Percentiles rank a stretch among this genome's conserved stretches.
phyloP scores from a whole-genome alignment of 1,140 invertebrate species.

The Zeugodacus cucurbitae region DNA sequence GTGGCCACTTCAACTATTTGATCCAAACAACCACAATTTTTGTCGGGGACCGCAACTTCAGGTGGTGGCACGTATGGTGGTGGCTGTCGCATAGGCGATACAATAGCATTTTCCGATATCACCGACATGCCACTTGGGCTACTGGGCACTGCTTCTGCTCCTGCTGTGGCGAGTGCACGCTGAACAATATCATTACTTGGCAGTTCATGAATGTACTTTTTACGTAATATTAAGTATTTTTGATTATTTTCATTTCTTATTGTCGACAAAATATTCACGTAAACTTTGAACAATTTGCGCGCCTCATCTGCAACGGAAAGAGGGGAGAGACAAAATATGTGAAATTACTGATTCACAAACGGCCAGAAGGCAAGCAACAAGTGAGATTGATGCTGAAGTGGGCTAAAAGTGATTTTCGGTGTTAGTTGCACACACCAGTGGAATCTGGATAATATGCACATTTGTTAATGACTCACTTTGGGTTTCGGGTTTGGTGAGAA shows the following conservation, averaged over 20 bases:
- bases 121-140: conserved; percentile 55
- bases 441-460: not conserved
- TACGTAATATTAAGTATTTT: conserved; percentile 85
- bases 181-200: conserved; percentile 67
- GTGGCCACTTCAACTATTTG: conserved; percentile 49
- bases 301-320: conserved; percentile 78
- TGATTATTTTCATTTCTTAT: conserved; percentile 85
- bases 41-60: conserved; percentile 63
- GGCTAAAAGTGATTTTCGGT: not conserved
- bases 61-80: conserved; percentile 77
- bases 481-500: conserved; percentile 73
- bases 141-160: conserved; percentile 51
- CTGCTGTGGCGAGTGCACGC: conserved; percentile 57
- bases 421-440: not conserved
- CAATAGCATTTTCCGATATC: conserved; percentile 52
- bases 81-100: conserved; percentile 65
- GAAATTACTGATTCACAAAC: not conserved
- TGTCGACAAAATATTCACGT: conserved; percentile 87
- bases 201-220: conserved; percentile 72
- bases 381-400: conserved; percentile 18
- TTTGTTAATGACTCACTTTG: conserved; percentile 61
- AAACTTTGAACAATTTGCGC: conserved; percentile 87
- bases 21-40: conserved; percentile 51
- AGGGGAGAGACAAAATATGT: not conserved
- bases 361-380: conserved; percentile 38